Conservation (phyloP, 2,113 vertebrate genomes). For the Antigone vipio region DNA sequence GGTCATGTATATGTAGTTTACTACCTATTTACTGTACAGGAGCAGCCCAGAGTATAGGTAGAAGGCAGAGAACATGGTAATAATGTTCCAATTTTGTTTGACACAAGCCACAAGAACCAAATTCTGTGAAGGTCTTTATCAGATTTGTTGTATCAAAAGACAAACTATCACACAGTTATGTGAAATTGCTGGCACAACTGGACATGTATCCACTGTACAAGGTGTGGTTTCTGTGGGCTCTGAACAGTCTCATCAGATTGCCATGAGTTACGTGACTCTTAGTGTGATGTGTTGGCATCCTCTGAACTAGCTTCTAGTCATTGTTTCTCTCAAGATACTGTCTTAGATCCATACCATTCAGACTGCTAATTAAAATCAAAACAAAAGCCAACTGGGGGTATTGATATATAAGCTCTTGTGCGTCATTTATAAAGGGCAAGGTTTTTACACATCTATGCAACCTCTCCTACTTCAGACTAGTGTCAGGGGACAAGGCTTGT, state of each 20-base stretch:
- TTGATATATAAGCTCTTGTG: background rate
- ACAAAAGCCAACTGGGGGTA: background rate
- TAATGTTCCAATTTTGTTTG: background rate
- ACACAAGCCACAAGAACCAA: background rate
- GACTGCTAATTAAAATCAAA: background rate
- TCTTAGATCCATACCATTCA: background rate
- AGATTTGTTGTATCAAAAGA: background rate
- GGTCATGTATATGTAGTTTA: background rate
- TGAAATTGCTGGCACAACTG: background rate
- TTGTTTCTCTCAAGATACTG: background rate
- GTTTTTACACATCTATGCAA: background rate
- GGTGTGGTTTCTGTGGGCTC: background rate
- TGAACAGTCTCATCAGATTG: background rate
- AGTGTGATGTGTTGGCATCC: background rate
- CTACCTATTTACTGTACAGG: background rate
- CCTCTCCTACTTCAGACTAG: background rate
- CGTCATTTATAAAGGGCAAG: background rate
- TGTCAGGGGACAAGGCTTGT: background rate
- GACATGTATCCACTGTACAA: background rate
- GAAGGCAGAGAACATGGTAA: background rate
- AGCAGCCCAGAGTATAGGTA: background rate
- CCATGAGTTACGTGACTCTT: background rate
- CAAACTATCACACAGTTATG: background rate
- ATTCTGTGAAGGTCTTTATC: background rate
- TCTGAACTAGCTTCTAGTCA: background rate